Conservation (phyloP, 1,140 invertebrate genomes). For the Acromyrmex charruanus region DNA sequence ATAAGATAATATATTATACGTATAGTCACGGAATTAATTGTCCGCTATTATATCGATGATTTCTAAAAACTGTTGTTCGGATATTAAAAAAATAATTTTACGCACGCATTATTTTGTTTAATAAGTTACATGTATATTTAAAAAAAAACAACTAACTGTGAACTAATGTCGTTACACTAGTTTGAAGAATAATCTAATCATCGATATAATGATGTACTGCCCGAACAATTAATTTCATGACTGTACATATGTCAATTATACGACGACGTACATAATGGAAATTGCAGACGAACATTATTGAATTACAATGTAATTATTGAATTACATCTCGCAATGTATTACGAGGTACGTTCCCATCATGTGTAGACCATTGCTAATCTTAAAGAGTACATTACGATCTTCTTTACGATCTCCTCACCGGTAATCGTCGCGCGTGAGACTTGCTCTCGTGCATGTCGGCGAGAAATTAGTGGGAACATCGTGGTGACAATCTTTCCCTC, state of each 20-base stretch:
- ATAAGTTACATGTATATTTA: too few relatives aligned
- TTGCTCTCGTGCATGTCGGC: slow-evolving; percentile 5
- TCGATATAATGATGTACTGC: too few relatives aligned
- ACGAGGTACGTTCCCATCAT: neutral
- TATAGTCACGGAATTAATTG: neutral
- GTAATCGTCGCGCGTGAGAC: slow-evolving; percentile 21
- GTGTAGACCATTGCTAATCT: neutral
- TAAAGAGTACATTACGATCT: slow-evolving; percentile 16
- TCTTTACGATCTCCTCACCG: neutral
- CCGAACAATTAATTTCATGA: too few relatives aligned
- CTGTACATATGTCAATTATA: neutral
- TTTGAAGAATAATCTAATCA: too few relatives aligned
- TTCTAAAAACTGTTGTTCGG: too few relatives aligned
- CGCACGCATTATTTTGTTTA: too few relatives aligned
- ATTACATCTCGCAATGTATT: neutral
- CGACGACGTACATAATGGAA: neutral
- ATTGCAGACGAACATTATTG: neutral
- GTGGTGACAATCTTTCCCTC: slow-evolving; percentile 43
- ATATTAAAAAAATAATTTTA: too few relatives aligned
- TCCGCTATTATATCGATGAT: too few relatives aligned
- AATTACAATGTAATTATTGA: neutral
- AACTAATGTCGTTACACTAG: too few relatives aligned
- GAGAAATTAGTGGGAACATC: slow-evolving; percentile 22
- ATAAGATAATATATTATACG: neutral
- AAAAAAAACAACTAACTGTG: too few relatives aligned